phyloP scores from a whole-genome alignment of 2,888 invertebrate species.

The Timema podura region DNA sequence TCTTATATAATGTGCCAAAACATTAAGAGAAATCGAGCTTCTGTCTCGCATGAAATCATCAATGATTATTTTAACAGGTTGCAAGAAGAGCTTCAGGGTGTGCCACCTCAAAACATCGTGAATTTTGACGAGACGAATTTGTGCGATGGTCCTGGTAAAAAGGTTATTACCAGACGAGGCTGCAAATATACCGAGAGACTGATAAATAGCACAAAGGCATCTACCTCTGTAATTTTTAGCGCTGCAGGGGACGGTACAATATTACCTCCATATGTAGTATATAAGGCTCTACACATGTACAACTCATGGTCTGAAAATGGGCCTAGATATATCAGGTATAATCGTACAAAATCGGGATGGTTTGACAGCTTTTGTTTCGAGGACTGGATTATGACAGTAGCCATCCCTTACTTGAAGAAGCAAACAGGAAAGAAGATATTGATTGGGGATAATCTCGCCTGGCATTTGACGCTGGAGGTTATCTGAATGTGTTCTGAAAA shows the following conservation, averaged over 20 bases:
- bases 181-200: conserved; percentile 14
- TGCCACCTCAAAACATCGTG: conserved; percentile 14
- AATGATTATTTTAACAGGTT: conserved; percentile 12
- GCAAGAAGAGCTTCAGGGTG: background rate
- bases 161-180: conserved; percentile 5
- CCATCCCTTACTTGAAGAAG: conserved; percentile 5
- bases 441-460: conserved; percentile 7
- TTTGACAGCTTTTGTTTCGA: conserved; percentile 10
- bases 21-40: conserved; percentile 13
- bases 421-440: conserved; percentile 6
- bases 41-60: background rate
- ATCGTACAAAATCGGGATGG: conserved; percentile 7
- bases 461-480: conserved; percentile 5
- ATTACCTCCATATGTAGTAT: conserved; percentile 12
- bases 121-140: conserved; percentile 18
- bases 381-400: conserved; percentile 2
- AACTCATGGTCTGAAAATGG: conserved; percentile 12
- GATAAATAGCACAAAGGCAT: conserved; percentile 14
- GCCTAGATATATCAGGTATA: background rate
- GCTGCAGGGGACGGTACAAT: conserved; percentile 5
- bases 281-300: conserved; percentile 5
- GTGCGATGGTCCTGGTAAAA: conserved; percentile 10
- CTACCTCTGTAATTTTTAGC: conserved; percentile 9
- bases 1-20: conserved; percentile 10
- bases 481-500: background rate